phyloP scores from a whole-genome alignment of 2,797 vertebrate species.

The Sarcophilus harrisii region DNA sequence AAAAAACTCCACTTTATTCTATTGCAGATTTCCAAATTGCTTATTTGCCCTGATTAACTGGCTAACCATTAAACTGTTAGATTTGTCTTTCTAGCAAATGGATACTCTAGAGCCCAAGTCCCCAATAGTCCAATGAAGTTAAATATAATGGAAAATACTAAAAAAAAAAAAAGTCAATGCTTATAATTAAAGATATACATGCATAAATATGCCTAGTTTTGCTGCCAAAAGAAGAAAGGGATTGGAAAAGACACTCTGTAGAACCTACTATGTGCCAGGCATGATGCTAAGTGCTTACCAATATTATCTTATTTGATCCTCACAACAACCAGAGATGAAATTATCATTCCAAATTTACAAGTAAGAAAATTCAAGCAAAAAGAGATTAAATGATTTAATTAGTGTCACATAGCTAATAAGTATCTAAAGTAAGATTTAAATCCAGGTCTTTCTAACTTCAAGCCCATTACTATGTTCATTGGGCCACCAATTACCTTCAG shows the following conservation, averaged over 20 bases:
- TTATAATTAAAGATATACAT: not conserved
- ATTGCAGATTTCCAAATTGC: conserved; percentile 27
- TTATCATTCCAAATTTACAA: not conserved
- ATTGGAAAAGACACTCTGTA: not conserved
- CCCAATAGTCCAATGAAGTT: not conserved
- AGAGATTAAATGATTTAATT: not conserved
- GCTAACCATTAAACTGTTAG: not conserved
- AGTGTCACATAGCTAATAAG: not conserved
- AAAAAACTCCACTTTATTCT: conserved; percentile 20
- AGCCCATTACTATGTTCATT: not conserved
- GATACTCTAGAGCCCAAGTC: not conserved
- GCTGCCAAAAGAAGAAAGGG: not conserved
- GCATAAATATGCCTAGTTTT: not conserved
- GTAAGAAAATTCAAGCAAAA: not conserved
- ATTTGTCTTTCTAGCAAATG: not conserved
- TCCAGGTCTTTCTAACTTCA: not conserved
- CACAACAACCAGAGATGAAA: not conserved
- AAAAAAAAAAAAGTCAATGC: too few relatives aligned
- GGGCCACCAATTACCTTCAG: not conserved
- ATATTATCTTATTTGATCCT: not conserved
- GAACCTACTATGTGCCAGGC: not conserved
- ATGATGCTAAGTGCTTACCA: not conserved
- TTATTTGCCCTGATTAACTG: not conserved
- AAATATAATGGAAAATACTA: conserved; percentile 12
- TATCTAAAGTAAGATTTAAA: not conserved